Base-by-base conservation (phyloP, 2,113 vertebrate species). In the Oreocharis arfaki region DNA sequence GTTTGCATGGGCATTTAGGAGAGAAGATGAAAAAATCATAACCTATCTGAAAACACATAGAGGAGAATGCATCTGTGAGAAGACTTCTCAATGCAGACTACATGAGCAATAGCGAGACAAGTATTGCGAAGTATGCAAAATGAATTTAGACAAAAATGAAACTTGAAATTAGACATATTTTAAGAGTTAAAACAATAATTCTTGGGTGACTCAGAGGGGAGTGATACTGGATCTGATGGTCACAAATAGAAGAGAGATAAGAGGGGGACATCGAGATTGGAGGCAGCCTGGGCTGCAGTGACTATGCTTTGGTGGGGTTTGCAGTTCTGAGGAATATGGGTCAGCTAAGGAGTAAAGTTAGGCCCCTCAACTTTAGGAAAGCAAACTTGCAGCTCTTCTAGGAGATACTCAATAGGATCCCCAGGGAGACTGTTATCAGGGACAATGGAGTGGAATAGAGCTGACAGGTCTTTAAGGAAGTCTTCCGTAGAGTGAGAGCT, bases 191-290 rank as follows among this genome's bases (percentile, higher is more conserved):
- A 61, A 1, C 8, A 70, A 49, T 70, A 57, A 47, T 7, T 63
- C 28, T 55, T 39, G 39, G 63, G 16, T 10, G 52, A 24, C 26
- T 30, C 13, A 26, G 21, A 61, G 5, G 4, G 28, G 17, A 33
- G 10, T 57, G 22, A 47, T 24, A 24, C 4, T 30, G 16, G 37
- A 52, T 42, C 61, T 44, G 26, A 27, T 44, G 11, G 27, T 33
- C 21, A 68, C 6, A 17, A 42, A 15, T 22, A 7, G 6, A 17
- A 52, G 11, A 37, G 21, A 44, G 14, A 3, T 15, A 42, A 32
- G 11, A 42, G 26, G 14, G 14, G 7, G 9, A 27, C 12, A 15
- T 15, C 0, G 3, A 52, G 11, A 60, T 3, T 44, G 22, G 22
- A 68, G 53, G 32, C 7, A 50, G 32, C 27, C 26, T 44, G 24